phyloP scores from a whole-genome alignment of 2,113 vertebrate species.

The Dolichotis patagonum region DNA sequence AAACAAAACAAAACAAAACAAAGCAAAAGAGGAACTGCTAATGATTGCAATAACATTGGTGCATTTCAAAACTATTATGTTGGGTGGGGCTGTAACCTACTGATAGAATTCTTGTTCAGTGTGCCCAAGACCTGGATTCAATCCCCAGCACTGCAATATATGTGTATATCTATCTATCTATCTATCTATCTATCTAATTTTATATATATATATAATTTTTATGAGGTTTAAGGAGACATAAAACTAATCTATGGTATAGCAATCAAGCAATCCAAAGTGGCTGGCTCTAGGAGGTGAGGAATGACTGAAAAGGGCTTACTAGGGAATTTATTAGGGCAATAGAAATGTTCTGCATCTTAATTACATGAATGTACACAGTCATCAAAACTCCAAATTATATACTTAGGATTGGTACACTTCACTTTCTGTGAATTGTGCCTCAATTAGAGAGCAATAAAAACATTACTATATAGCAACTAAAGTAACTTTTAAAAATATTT shows the following conservation, averaged over 20 bases:
- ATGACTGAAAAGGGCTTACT: not conserved
- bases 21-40: not conserved
- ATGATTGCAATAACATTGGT: not conserved
- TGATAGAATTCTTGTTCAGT: not conserved
- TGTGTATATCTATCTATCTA: not conserved
- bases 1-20: not conserved
- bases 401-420: not conserved
- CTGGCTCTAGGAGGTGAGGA: not conserved
- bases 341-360: not conserved
- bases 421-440: not conserved
- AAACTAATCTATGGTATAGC: not conserved
- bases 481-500: not conserved
- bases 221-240: constrained; percentile 38
- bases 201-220: not conserved
- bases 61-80: not conserved
- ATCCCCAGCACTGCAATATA: not conserved
- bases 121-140: not conserved
- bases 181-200: no score
- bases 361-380: not conserved
- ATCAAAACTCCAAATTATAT: not conserved
- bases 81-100: not conserved
- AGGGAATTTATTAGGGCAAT: not conserved
- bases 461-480: not conserved
- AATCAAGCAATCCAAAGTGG: not conserved
- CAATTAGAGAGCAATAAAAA: not conserved